These are phyloP conservation scores for Bursaphelenchus okinawaensis DNA, from an alignment of 2,888 invertebrate genomes.

Conservation along the genomic window DNA sequence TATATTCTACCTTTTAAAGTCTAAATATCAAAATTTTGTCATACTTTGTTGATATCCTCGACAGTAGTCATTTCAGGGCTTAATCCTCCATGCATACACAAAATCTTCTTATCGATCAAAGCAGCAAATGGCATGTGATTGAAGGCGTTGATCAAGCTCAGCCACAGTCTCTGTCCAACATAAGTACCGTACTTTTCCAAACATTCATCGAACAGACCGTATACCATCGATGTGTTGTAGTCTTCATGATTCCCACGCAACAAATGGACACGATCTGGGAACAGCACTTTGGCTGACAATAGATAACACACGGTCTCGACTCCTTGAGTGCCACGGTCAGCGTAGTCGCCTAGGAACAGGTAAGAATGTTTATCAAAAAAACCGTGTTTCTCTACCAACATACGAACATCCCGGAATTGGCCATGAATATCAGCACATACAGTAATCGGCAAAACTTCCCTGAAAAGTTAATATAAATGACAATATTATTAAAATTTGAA, in stretches of 20 bases:
- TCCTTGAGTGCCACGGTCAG: conserved; percentile 34
- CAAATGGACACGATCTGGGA: conserved; percentile 28
- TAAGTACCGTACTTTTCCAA: conserved; percentile 13
- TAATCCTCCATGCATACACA: conserved; percentile 44
- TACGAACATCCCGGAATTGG: conserved; percentile 41
- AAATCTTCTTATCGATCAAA: conserved; percentile 30
- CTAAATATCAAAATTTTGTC: not conserved
- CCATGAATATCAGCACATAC: conserved; percentile 49
- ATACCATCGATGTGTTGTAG: conserved; percentile 39
- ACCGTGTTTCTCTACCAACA: conserved; percentile 30
- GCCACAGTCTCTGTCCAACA: conserved; percentile 28
- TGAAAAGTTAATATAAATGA: conserved; percentile 4
- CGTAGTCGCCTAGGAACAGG: conserved; percentile 31
- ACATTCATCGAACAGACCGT: conserved; percentile 47
- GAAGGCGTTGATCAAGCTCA: conserved; percentile 36
- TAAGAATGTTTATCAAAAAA: not conserved
- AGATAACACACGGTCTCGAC: conserved; percentile 11
- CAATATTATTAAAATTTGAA: too few relatives aligned
- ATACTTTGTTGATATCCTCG: conserved; percentile 32
- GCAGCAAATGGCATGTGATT: conserved; percentile 40
- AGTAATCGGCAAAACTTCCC: conserved; percentile 31
- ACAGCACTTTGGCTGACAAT: conserved; percentile 20
- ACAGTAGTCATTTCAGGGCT: conserved; percentile 34
- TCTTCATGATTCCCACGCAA: conserved; percentile 44
- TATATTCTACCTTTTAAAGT: not conserved